Evolutionary conservation across 2,113 vertebrate species (phyloP).

Genomic region (Bothrops jararaca): DNA sequence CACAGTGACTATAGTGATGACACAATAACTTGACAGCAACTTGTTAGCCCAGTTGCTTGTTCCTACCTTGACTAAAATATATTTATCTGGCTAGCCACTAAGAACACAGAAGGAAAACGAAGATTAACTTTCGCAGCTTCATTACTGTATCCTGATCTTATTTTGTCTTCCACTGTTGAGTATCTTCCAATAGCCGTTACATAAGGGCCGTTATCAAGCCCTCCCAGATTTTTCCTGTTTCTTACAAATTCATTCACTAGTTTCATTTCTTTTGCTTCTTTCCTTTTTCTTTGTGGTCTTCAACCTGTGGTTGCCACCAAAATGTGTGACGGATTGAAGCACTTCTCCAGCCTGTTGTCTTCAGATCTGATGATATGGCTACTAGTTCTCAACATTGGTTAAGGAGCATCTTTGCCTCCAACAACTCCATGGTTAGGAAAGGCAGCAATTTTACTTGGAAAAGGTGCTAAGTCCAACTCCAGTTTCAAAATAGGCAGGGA

Average conservation of each 20-base stretch:
- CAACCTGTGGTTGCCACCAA: background rate
- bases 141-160: background rate
- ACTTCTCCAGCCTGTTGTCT: background rate
- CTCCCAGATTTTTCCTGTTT: background rate
- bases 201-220: background rate
- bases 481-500: background rate
- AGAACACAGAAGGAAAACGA: background rate
- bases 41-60: background rate
- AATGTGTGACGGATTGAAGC: background rate
- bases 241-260: background rate
- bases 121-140: background rate
- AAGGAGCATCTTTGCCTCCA: background rate
- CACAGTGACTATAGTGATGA: background rate
- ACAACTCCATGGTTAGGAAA: background rate
- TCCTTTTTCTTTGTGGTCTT: background rate
- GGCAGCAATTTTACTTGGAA: background rate
- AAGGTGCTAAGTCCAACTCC: background rate
- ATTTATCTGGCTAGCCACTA: background rate
- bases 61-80: background rate
- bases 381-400: background rate
- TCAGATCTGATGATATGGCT: background rate
- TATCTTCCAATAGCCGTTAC: background rate
- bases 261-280: background rate
- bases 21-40: background rate
- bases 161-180: background rate